Base-by-base conservation (phyloP, 2,113 vertebrate genomes). In the Nipponia nippon region DNA sequence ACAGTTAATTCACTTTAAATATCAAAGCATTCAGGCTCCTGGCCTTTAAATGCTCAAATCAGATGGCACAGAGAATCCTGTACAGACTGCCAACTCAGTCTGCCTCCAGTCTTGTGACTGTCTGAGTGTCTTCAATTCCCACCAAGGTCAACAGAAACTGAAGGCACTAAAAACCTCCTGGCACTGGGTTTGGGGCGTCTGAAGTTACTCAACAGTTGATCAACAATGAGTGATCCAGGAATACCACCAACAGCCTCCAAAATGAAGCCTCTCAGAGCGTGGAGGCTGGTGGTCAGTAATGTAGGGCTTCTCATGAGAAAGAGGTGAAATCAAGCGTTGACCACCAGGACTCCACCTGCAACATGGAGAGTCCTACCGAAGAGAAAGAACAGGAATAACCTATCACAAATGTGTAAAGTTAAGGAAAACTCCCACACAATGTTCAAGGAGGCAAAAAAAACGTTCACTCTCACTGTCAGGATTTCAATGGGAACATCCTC, bases 1-100 rank as follows among this genome's bases (percentile, higher is more conserved):
- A 90, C 79, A 90, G 81, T 90, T 88, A 66, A 59, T 95, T 83
- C 53, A 32, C 50, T 91, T 95, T 89, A 96, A 96, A 93, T 89
- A 93, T 78, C 59, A 86, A 88, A 91, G 55, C 50, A 67, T 73
- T 91, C 73, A 62, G 61, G 72, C 72, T 90, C n/a, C 53, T 92
- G 77, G 95, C 56, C 85, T 96, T 96, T 87, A 92, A 92, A 95
- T 62, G 50, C 59, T 85, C 65, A 65, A 81, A 90, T 93, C 89
- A 92, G 84, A 91, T 76, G 90, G 85, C 87, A 87, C 62, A 83
- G 88, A 78, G 34, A 92, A 94, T 73, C 69, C 44, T 38, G 46
- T 55, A 84, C n/a, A 67, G 72, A 10, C 30, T 89, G 81, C 47
- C 87, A 87, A 25, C 29, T 80, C 73, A 44, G 47, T 62, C 59